Percentiles rank a stretch among this genome's conserved stretches.
These are phyloP conservation scores for Eulemur macaco DNA, from an alignment of 2,113 vertebrate genomes.

Conservation along the genomic window DNA sequence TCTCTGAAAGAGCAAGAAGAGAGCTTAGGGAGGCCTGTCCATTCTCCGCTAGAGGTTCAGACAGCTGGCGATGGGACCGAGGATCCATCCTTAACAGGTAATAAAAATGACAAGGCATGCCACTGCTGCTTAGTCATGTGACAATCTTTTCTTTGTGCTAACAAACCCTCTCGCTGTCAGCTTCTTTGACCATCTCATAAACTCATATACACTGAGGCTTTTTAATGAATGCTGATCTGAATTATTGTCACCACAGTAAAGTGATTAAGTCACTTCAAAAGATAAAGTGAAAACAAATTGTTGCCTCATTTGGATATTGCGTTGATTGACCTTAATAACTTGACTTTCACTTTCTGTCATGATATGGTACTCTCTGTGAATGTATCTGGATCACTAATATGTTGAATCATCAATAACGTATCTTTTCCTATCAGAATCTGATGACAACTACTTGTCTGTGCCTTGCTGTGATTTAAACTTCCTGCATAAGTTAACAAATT, in stretches of 20 bases:
- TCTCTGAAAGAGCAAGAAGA: conserved; percentile 87
- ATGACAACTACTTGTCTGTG: neutral
- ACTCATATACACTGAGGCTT: conserved; percentile 45
- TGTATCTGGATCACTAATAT: neutral
- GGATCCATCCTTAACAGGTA: conserved; percentile 87
- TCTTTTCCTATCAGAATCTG: neutral
- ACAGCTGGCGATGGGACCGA: conserved; percentile 80
- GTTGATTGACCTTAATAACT: neutral
- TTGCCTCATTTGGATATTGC: neutral
- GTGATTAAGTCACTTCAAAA: conserved; percentile 30
- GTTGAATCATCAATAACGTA: neutral
- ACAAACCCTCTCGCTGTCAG: conserved; percentile 21
- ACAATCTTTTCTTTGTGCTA: conserved; percentile 14
- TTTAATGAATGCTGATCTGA: conserved; percentile 20
- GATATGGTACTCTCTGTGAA: neutral
- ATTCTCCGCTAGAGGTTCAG: conserved; percentile 57
- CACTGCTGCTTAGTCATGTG: conserved; percentile 86
- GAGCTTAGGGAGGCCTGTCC: conserved; percentile 76
- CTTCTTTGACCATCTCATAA: neutral
- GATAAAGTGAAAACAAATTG: neutral
- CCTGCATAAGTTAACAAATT: conserved; percentile 32
- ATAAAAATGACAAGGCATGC: conserved; percentile 78
- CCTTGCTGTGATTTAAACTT: neutral
- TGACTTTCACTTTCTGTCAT: neutral
- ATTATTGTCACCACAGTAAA: neutral